Conservation (phyloP, 1,140 invertebrate species). For the Aradophagus sp. region DNA sequence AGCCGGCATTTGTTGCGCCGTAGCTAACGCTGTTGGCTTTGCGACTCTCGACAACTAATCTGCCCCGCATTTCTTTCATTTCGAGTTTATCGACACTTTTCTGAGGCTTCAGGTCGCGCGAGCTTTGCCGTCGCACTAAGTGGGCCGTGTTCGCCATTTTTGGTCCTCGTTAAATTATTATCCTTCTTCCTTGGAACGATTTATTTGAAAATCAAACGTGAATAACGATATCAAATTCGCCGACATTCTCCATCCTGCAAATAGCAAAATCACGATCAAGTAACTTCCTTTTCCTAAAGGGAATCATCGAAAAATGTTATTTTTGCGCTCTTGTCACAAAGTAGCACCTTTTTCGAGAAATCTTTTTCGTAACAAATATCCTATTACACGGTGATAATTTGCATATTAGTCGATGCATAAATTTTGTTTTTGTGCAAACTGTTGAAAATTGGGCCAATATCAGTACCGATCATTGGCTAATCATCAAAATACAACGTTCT, state of each 20-base stretch:
- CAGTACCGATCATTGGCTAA: too few species aligned
- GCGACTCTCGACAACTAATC: slow-evolving; percentile 86
- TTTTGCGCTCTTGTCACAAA: too few species aligned
- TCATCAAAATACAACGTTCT: too few species aligned
- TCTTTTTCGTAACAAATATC: too few species aligned
- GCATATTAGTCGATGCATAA: too few species aligned
- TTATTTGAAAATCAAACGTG: slow-evolving; percentile 60
- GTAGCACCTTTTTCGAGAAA: slow-evolving; percentile 2
- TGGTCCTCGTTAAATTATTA: slow-evolving; percentile 35
- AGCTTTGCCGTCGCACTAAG: slow-evolving; percentile 89
- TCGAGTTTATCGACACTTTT: slow-evolving; percentile 89
- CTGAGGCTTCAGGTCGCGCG: slow-evolving; percentile 86
- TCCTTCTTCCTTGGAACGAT: slow-evolving; percentile 2
- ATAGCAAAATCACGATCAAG: neutral
- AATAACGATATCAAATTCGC: slow-evolving; percentile 49
- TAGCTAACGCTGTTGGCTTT: slow-evolving; percentile 79
- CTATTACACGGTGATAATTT: too few species aligned
- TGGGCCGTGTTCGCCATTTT: slow-evolving; percentile 93
- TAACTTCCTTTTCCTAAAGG: too few species aligned
- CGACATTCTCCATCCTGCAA: slow-evolving; percentile 69
- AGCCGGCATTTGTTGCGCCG: slow-evolving; percentile 89
- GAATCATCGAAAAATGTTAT: too few species aligned
- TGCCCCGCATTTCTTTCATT: slow-evolving; percentile 87
- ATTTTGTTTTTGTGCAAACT: too few species aligned
- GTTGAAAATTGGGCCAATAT: too few species aligned